Base-by-base conservation (phyloP, 1,140 invertebrate genomes). In the Lysiphlebus fabarum region DNA sequence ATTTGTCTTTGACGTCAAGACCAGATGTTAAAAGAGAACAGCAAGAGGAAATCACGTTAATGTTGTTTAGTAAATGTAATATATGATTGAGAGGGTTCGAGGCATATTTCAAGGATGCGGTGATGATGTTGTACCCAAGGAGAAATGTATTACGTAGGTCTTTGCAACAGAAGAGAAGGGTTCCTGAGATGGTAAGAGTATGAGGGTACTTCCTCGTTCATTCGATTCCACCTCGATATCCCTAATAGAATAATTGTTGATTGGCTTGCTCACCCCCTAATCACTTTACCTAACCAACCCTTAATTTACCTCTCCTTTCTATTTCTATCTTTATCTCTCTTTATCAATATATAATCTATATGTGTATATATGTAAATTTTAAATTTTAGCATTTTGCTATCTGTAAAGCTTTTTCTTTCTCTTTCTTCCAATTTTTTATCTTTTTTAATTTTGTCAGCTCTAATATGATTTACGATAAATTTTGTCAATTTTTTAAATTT, bases 221-320 rank as follows among this genome's bases (percentile, higher is more conserved):
- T 57, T 47, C n/a, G 11, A 7, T 33, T 17, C n/a, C 34, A 44
- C 54, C 36, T 63, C 65, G 57, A 7, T 47, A 37, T 51, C 41
- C 42, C 51, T 63, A 63, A 63, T 61, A 53, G 58, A 62, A 62
- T 63, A 65, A 67, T 67, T 67, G 62, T 62, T 56, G 62, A 67
- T 67, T 67, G 62, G 59, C 56, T 59, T 48, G 53, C 59, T 63
- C 59, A 42, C 11, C 36, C n/a, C 60, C 59, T 63, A 67, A 67
- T 56, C 57, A 65, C 53, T 61, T 57, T 36, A 36, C 36, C 38
- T 36, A 38, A 38, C 44, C 48, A 58, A 7, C 38, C 17, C 41
- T 43, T 51, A 17, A n/a, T 11, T 10, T 33, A 14, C 26, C 41
- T 12, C 14, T 38, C 53, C 38, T 40, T 26, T 26, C 17, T 26